A percentile compares a stretch with the other conserved stretches of the same genome.
phyloP scores from a whole-genome alignment of 2,797 vertebrate genomes.

The Cygnus olor region DNA sequence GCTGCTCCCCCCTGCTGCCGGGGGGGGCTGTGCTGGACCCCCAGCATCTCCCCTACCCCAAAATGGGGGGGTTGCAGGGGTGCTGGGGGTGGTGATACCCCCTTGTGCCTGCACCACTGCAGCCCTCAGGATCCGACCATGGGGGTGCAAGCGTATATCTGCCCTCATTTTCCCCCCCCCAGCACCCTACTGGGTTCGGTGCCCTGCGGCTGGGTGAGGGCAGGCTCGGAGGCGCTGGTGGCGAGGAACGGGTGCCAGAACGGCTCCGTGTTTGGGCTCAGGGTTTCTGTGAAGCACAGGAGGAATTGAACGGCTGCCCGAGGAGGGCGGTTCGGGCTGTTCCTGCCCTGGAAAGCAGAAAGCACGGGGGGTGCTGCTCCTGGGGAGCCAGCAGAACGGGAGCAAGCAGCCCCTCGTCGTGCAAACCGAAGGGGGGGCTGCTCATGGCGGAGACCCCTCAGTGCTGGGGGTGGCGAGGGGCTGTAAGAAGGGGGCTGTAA shows the following conservation, averaged over 20 bases:
- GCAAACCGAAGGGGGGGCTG: neutral
- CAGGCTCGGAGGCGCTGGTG: neutral
- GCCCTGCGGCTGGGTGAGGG: rapidly evolving
- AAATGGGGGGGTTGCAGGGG: neutral
- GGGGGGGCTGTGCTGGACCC: neutral
- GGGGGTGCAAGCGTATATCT: neutral
- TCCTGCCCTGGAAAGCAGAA: neutral
- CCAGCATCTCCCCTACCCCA: neutral
- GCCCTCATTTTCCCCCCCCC: rapidly evolving
- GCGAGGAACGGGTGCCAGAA: conserved; percentile 7
- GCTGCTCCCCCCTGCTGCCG: neutral
- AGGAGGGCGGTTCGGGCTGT: neutral
- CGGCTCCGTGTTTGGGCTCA: neutral
- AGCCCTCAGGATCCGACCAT: neutral
- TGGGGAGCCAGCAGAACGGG: neutral
- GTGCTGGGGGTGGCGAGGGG: rapidly evolving
- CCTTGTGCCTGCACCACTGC: rapidly evolving
- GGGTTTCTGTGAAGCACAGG: neutral
- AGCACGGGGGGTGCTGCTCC: neutral
- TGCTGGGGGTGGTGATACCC: neutral
- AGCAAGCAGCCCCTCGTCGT: neutral
- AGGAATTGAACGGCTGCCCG: neutral
- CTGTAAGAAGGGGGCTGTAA: neutral
- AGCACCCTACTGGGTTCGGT: rapidly evolving
- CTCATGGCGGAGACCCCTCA: neutral